Conservation (phyloP, 2,888 invertebrate genomes). For the Noctua comes region DNA sequence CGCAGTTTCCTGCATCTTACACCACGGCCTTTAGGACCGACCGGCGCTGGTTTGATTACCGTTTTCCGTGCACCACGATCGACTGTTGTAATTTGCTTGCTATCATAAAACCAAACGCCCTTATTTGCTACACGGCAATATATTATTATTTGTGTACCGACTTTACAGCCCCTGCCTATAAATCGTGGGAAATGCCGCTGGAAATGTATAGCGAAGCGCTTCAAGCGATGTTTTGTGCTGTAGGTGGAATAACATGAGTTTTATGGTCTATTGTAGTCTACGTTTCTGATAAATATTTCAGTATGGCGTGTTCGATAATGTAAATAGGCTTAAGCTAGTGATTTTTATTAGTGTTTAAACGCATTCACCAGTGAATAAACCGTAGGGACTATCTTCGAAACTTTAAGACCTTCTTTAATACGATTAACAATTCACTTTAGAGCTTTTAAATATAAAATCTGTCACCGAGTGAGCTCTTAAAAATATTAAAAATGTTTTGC, state of each 20-base stretch:
- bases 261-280: constrained; percentile 10
- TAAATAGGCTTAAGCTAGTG: not conserved
- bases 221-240: constrained; percentile 34
- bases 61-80: constrained; percentile 82
- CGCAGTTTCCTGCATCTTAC: constrained; percentile 41
- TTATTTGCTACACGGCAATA: constrained; percentile 73
- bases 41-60: constrained; percentile 79
- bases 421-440: not conserved
- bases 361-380: not conserved
- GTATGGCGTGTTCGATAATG: constrained; percentile 10
- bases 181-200: constrained; percentile 49
- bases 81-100: constrained; percentile 81
- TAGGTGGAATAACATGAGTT: constrained; percentile 18
- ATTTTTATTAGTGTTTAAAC: constrained; percentile 2
- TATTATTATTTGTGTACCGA: constrained; percentile 65
- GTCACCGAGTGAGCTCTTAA: not conserved
- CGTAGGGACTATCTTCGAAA: not conserved
- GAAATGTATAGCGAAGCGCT: constrained; percentile 42
- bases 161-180: constrained; percentile 54
- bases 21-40: constrained; percentile 61
- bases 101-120: constrained; percentile 78
- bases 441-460: not conserved
- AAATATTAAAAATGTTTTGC: not conserved
- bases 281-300: constrained; percentile 8
- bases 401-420: not conserved